Evolutionary conservation across 2,113 vertebrate genomes (phyloP), one percentile per base, ranked within the genome.

Genomic region (Nycticorax nycticorax): DNA sequence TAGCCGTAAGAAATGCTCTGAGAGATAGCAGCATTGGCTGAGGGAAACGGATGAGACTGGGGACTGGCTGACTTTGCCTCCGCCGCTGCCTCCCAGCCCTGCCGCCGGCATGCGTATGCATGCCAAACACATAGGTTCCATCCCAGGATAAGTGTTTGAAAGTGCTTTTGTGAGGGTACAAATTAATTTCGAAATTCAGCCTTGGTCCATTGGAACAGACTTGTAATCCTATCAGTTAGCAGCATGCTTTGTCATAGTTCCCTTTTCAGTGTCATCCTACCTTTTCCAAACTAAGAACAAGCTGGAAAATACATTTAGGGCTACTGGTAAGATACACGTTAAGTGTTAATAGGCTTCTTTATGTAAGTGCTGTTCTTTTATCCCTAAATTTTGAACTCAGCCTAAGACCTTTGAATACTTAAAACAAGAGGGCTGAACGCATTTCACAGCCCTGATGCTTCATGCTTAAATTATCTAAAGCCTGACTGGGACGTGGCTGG

Each of bases 61-160:
- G 53, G 45, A 74, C 33, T 0, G 2, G 43, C n/a, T 68, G 74
- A 72, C 41, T 20, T 59, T 24, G 47, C 18, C 68, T 35, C 74
- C 8, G 4, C 45, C 10, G 5, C 21, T 35, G 11, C 26, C 55
- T 81, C 47, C 37, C 47, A 37, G 60, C 27, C 27, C 4, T 71
- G 26, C 41, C 1, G 1, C 63, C 3, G 3, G 60, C 74, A 26
- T 0, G 1, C 0, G 0, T 16, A 33, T 18, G 23, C 81, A 78
- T 0, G 2, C 68, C 57, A 12, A 55, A 66, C 11, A 16, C 0
- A 2, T 5, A 47, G 60, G 26, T 18, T 81, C 10, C 55, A 73
- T 39, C 64, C 24, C n/a, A 43, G 59, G 48, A 14, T 17, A 78
- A 39, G 33, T 35, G 5, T 22, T 33, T 80, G n/a, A 75, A 72